Evolutionary conservation across 2,797 vertebrate species (phyloP).

Genomic region (Sardinella longiceps): DNA sequence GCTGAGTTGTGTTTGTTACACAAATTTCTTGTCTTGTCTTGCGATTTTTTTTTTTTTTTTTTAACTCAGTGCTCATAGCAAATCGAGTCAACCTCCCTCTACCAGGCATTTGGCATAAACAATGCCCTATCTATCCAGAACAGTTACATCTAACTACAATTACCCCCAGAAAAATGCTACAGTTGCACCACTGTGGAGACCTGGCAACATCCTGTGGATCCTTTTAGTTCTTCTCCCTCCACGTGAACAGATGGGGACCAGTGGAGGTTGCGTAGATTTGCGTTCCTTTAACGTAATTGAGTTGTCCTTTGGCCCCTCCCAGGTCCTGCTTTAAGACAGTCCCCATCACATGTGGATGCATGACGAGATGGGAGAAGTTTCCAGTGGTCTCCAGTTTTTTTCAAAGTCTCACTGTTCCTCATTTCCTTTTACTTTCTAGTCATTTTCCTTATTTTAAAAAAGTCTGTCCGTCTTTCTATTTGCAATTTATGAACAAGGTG

Average conservation of each 20-base stretch:
- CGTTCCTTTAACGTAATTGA: conserved; percentile 26
- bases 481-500: conserved; percentile 87
- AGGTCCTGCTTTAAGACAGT: conserved; percentile 30
- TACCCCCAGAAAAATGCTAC: conserved; percentile 77
- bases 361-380: conserved; percentile 37
- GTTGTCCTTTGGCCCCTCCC: background rate
- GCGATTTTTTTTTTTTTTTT: conserved; percentile 63
- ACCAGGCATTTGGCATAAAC: conserved; percentile 58
- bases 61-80: conserved; percentile 76
- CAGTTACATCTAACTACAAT: conserved; percentile 69
- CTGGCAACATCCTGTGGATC: conserved; percentile 50
- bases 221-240: conserved; percentile 42
- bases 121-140: conserved; percentile 66
- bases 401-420: background rate
- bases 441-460: conserved; percentile 66
- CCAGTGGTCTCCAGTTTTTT: conserved; percentile 57
- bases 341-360: conserved; percentile 34
- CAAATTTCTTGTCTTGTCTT: conserved; percentile 61
- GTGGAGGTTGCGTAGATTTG: background rate
- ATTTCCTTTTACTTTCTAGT: conserved; percentile 54
- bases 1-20: conserved; percentile 71
- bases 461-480: conserved; percentile 66
- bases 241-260: background rate
- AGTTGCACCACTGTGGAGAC: conserved; percentile 73
- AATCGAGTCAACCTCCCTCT: conserved; percentile 61